Percentiles rank a stretch among this genome's conserved stretches.
Conservation (phyloP, 2,113 vertebrate species). For the Blennius ocellaris region DNA sequence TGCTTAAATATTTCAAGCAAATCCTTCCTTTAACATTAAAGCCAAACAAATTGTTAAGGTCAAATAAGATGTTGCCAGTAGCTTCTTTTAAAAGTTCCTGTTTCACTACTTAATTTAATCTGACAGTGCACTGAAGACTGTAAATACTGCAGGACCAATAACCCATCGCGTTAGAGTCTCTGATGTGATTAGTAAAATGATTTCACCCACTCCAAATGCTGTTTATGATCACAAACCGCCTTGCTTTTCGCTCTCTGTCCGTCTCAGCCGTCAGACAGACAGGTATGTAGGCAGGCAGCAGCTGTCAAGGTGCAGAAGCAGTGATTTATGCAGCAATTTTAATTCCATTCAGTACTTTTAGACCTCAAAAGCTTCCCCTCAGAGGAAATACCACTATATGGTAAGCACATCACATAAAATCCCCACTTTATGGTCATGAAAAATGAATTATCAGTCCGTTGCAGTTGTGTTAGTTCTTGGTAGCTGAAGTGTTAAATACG, state of each 20-base stretch:
- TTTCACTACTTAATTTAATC: background rate
- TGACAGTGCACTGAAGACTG: background rate
- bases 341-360: slow-evolving; percentile 46
- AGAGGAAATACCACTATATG: slow-evolving; percentile 40
- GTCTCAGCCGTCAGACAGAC: slow-evolving; percentile 37
- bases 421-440: slow-evolving; percentile 60
- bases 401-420: slow-evolving; percentile 55
- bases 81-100: background rate
- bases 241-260: slow-evolving; percentile 8
- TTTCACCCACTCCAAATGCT: slow-evolving; percentile 5
- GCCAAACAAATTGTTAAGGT: background rate
- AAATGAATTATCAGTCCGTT: slow-evolving; percentile 68
- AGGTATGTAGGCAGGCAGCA: slow-evolving; percentile 32
- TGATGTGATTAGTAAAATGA: slow-evolving; percentile 3
- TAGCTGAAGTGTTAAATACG: slow-evolving; percentile 60
- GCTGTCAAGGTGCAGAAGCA: slow-evolving; percentile 43
- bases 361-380: slow-evolving; percentile 37
- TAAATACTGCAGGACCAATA: background rate
- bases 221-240: slow-evolving; percentile 6
- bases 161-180: slow-evolving; percentile 3
- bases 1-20: background rate
- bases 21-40: background rate
- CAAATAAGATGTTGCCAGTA: background rate
- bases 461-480: slow-evolving; percentile 55
- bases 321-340: slow-evolving; percentile 60